A percentile compares a stretch with the other conserved stretches of the same genome.
phyloP scores from a whole-genome alignment of 2,113 vertebrate genomes.

The Plecotus auritus region DNA sequence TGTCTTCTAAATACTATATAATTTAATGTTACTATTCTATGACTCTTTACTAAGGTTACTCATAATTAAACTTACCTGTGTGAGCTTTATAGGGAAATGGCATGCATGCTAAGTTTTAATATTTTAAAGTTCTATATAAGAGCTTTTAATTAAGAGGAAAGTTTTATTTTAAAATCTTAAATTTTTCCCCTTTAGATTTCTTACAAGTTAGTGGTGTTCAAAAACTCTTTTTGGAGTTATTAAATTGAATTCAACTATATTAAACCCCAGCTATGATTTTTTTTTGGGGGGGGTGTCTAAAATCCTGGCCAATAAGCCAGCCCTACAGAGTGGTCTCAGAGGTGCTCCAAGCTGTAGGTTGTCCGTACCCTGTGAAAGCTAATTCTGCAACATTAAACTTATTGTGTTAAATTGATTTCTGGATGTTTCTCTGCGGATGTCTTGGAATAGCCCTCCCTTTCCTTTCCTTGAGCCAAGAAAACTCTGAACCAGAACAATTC shows the following conservation, averaged over 20 bases:
- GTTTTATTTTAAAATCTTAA: not conserved
- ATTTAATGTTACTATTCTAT: not conserved
- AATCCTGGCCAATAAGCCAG: not conserved
- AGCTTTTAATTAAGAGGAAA: not conserved
- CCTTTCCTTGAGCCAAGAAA: conserved; percentile 65
- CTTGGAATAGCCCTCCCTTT: conserved; percentile 54
- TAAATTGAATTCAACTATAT: not conserved
- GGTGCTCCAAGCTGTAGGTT: not conserved
- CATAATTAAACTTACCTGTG: not conserved
- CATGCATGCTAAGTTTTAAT: not conserved
- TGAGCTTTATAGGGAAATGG: not conserved
- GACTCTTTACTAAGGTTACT: not conserved
- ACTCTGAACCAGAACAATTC: conserved; percentile 68
- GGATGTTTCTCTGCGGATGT: conserved; percentile 61
- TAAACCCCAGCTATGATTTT: not conserved
- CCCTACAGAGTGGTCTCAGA: not conserved
- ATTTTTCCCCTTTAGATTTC: not conserved
- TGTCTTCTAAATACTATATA: not conserved
- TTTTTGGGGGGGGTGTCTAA: not conserved
- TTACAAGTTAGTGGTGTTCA: not conserved
- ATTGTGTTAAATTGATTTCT: conserved; percentile 54
- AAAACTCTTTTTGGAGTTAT: not conserved
- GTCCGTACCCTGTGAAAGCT: not conserved
- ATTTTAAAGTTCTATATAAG: not conserved
- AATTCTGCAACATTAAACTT: conserved; percentile 50